phyloP scores from a whole-genome alignment of 2,797 vertebrate genomes.

The Allobates femoralis region DNA sequence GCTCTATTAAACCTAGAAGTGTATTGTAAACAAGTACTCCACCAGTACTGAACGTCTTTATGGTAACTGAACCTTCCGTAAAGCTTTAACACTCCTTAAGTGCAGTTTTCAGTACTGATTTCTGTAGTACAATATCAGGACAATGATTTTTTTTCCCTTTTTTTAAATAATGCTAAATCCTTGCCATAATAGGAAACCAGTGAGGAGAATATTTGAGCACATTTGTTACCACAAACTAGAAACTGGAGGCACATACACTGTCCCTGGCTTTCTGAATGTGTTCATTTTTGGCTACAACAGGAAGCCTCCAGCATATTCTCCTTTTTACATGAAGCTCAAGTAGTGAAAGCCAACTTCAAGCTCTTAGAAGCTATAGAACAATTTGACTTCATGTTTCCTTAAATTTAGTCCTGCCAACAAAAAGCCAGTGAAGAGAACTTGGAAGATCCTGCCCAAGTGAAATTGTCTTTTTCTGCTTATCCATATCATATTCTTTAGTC shows the following conservation, averaged over 20 bases:
- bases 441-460: constrained; percentile 33
- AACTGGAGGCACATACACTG: constrained; percentile 35
- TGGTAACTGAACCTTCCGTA: background rate
- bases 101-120: constrained; percentile 1
- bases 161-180: constrained; percentile 15
- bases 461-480: constrained; percentile 7
- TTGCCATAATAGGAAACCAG: background rate
- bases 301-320: constrained; percentile 19
- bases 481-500: constrained; percentile 65
- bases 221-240: constrained; percentile 28
- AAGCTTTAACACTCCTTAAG: background rate
- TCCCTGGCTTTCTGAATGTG: constrained; percentile 26
- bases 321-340: constrained; percentile 29
- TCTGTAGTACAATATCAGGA: background rate
- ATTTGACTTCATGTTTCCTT: constrained; percentile 29
- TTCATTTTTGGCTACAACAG: constrained; percentile 9
- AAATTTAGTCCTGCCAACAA: background rate
- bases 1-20: constrained; percentile 11
- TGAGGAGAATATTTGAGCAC: constrained; percentile 23
- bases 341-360: background rate
- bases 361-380: constrained; percentile 17
- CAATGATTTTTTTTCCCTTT: constrained; percentile 1
- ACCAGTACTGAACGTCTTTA: background rate
- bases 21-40: constrained; percentile 54
- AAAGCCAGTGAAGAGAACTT: background rate